Evolutionary conservation across 2,888 invertebrate genomes (phyloP).

Genomic region (Aphodius granarius): DNA sequence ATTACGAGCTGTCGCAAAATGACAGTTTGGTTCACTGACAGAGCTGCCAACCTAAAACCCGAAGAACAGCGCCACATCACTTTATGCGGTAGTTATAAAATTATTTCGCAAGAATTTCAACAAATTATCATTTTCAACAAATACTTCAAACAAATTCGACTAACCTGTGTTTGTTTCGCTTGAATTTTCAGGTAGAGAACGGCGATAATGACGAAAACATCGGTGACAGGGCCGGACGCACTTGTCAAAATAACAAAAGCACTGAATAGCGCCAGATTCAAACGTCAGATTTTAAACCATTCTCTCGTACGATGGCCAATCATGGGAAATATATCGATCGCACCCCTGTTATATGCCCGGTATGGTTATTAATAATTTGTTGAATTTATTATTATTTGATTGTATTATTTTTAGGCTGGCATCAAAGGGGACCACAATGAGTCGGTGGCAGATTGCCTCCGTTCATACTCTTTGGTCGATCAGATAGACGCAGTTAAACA

Average conservation of each 20-base stretch:
- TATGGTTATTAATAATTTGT: conserved; percentile 21
- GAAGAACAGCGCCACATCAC: conserved; percentile 28
- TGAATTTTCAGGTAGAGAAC: conserved; percentile 32
- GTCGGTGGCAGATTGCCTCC: conserved; percentile 38
- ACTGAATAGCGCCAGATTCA: conserved; percentile 30
- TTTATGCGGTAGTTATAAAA: neutral
- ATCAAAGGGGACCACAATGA: conserved; percentile 38
- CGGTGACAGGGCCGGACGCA: conserved; percentile 32
- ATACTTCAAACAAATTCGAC: conserved; percentile 14
- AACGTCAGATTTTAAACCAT: conserved; percentile 23
- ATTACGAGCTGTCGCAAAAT: conserved; percentile 39
- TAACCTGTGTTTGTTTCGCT: conserved; percentile 31
- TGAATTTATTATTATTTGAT: neutral
- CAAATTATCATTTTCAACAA: neutral
- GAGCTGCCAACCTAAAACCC: conserved; percentile 33
- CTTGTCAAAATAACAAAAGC: conserved; percentile 32
- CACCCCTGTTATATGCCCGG: conserved; percentile 39
- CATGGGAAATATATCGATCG: conserved; percentile 45
- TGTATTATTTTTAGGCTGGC: conserved; percentile 43
- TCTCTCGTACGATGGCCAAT: conserved; percentile 40
- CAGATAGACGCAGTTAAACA: conserved; percentile 45
- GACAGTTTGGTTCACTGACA: conserved; percentile 38
- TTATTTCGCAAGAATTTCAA: conserved; percentile 3
- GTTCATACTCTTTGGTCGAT: conserved; percentile 43
- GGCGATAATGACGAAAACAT: conserved; percentile 33